These are phyloP conservation scores for Willowsia nigromaculata DNA, from an alignment of 2,888 invertebrate genomes.

Conservation along the genomic window DNA sequence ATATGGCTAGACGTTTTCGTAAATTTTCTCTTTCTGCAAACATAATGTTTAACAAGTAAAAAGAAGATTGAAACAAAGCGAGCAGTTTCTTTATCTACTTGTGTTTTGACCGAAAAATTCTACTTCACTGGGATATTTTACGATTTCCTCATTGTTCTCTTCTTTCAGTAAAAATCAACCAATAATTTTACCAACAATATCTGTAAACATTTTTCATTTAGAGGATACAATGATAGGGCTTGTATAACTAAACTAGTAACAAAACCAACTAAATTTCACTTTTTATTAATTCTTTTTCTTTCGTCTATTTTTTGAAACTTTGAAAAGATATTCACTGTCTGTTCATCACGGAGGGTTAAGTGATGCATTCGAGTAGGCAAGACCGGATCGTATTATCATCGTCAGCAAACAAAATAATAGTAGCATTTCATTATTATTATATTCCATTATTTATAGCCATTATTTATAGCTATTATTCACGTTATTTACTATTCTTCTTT, in stretches of 20 bases:
- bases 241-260: background rate
- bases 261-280: slow-evolving; percentile 39
- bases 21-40: background rate
- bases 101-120: background rate
- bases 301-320: background rate
- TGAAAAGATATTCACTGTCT: background rate
- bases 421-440: slow-evolving; percentile 10
- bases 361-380: background rate
- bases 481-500: slow-evolving; percentile 10
- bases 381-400: slow-evolving; percentile 25
- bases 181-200: background rate
- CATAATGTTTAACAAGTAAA: background rate
- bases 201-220: background rate
- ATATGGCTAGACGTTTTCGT: too few relatives aligned
- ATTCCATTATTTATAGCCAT: too few relatives aligned
- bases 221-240: background rate
- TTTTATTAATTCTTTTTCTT: background rate
- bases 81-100: background rate
- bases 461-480: slow-evolving; percentile 14
- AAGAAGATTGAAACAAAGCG: background rate
- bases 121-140: background rate
- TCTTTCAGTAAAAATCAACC: background rate
- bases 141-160: slow-evolving; percentile 11
- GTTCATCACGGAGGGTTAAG: background rate
- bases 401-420: background rate